Evolutionary conservation across 1,140 invertebrate genomes (phyloP).

Genomic region (Rhopalosiphum maidis): DNA sequence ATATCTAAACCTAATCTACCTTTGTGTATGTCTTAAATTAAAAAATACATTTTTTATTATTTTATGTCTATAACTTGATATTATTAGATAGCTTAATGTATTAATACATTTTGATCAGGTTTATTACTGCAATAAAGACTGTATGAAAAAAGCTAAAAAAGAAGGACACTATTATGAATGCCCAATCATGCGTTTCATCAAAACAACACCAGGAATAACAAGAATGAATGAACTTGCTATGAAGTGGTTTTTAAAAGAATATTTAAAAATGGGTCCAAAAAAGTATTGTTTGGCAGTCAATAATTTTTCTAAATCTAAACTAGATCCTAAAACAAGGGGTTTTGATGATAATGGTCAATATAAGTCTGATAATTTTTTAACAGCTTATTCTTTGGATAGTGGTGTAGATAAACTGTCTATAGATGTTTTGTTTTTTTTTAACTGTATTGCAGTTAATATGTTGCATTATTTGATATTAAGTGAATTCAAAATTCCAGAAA

Average conservation of each 20-base stretch:
- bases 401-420: not conserved
- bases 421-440: not conserved
- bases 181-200: not conserved
- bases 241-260: conserved; percentile 1
- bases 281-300: not conserved
- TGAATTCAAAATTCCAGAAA: not conserved
- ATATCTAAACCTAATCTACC: too few species aligned
- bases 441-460: not conserved
- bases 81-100: not conserved
- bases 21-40: too few species aligned
- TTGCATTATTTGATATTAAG: not conserved
- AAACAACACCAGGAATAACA: not conserved
- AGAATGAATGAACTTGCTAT: not conserved
- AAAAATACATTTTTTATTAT: too few species aligned
- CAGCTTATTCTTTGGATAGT: not conserved
- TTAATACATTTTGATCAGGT: not conserved
- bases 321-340: not conserved
- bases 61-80: too few species aligned
- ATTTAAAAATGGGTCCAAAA: not conserved
- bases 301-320: not conserved
- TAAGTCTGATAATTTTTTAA: conserved; percentile 6
- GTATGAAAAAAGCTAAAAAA: not conserved
- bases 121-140: not conserved
- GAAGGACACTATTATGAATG: not conserved
- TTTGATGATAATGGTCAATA: not conserved